Evolutionary conservation across 2,888 invertebrate species (phyloP).

Genomic region (Kryphioiulus occultus): DNA sequence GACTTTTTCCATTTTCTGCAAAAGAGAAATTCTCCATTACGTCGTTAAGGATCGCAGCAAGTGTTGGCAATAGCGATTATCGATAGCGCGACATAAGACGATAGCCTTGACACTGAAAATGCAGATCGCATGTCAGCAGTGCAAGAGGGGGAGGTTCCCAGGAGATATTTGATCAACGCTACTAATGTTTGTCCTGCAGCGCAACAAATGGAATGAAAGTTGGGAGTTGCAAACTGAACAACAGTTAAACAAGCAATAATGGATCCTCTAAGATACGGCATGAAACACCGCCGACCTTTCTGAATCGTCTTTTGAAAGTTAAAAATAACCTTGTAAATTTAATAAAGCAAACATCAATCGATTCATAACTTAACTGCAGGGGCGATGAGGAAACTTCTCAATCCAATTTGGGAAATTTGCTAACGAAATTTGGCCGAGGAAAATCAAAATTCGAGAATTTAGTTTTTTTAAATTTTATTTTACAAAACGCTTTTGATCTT

Average conservation of each 20-base stretch:
- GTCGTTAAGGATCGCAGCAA: not conserved
- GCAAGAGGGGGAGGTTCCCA: not conserved
- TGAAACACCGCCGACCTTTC: not conserved
- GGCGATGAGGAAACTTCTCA: not conserved
- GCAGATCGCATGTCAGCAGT: not conserved
- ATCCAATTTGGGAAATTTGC: too few species aligned
- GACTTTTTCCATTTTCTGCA: not conserved
- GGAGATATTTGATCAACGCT: not conserved
- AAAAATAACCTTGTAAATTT: not conserved
- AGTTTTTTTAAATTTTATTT: too few species aligned
- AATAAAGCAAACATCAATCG: not conserved
- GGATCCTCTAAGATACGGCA: not conserved
- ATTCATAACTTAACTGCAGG: not conserved
- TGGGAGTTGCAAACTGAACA: not conserved
- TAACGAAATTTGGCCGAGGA: too few species aligned
- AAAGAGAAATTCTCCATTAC: not conserved
- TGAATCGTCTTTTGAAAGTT: not conserved
- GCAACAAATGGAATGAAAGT: not conserved
- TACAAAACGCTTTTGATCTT: not conserved
- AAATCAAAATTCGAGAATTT: too few species aligned
- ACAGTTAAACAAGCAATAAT: not conserved
- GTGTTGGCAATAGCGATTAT: not conserved
- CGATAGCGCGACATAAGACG: not conserved
- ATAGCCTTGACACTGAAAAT: slow-evolving; percentile 29
- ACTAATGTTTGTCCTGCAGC: not conserved